Conservation (phyloP, 2,797 vertebrate genomes). For the Syngnathus rostellatus region DNA sequence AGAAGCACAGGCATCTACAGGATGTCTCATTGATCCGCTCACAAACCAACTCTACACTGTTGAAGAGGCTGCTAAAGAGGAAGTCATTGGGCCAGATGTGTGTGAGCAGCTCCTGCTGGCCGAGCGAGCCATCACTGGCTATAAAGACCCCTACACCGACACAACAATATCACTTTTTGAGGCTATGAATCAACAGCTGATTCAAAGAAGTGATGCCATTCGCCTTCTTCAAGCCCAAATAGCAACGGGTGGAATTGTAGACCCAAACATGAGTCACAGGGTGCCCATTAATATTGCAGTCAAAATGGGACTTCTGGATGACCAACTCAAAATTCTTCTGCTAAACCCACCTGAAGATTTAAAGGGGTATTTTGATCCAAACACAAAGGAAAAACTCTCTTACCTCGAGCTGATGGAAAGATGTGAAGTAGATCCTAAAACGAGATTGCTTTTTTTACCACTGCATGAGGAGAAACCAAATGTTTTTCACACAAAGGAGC, state of each 20-base stretch:
- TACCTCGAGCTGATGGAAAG: slow-evolving; percentile 75
- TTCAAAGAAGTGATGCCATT: slow-evolving; percentile 50
- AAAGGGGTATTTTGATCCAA: slow-evolving; percentile 82
- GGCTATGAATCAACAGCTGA: slow-evolving; percentile 58
- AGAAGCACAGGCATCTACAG: slow-evolving; percentile 69
- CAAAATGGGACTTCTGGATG: slow-evolving; percentile 66
- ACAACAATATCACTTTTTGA: slow-evolving; percentile 62
- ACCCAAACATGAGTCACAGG: slow-evolving; percentile 73
- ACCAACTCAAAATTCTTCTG: slow-evolving; percentile 65
- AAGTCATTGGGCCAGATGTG: slow-evolving; percentile 60
- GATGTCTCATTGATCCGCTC: slow-evolving; percentile 64
- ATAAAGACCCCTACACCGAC: slow-evolving; percentile 61
- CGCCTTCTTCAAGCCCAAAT: slow-evolving; percentile 69
- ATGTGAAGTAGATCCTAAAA: slow-evolving; percentile 63
- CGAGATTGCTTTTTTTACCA: slow-evolving; percentile 63
- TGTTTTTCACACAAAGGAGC: slow-evolving; percentile 56
- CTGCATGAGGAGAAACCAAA: slow-evolving; percentile 32
- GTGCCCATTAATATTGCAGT: slow-evolving; percentile 74
- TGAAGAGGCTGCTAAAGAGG: slow-evolving; percentile 57
- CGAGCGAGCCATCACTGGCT: slow-evolving; percentile 63
- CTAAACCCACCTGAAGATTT: slow-evolving; percentile 61
- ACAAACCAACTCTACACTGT: slow-evolving; percentile 55
- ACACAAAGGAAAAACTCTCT: slow-evolving; percentile 78
- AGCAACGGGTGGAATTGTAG: slow-evolving; percentile 80
- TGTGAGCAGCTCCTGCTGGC: slow-evolving; percentile 60